Percentiles rank a stretch among this genome's conserved stretches.
Evolutionary conservation across 2,888 invertebrate genomes (phyloP).

Genomic region (Watsonalla binaria): DNA sequence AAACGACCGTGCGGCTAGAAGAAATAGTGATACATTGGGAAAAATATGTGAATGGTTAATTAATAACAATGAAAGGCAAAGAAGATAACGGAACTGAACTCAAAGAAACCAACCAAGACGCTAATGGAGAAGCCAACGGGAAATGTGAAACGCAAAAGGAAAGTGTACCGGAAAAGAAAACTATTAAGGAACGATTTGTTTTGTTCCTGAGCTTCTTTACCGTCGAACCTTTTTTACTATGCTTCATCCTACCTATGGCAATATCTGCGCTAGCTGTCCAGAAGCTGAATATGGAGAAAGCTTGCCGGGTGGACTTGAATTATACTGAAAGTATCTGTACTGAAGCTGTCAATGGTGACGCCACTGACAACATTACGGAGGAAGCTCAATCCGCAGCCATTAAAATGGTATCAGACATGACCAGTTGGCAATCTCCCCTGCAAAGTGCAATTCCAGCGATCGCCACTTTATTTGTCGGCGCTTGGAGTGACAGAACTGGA

Average conservation of each 20-base stretch:
- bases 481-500: slow-evolving; percentile 81
- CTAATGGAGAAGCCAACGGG: slow-evolving; percentile 14
- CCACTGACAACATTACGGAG: slow-evolving; percentile 41
- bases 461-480: slow-evolving; percentile 78
- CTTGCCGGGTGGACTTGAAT: slow-evolving; percentile 73
- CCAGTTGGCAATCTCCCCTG: slow-evolving; percentile 74
- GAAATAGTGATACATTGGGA: background rate
- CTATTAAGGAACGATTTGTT: slow-evolving; percentile 22
- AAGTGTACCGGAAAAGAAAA: slow-evolving; percentile 13
- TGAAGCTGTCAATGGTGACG: slow-evolving; percentile 48
- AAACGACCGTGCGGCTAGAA: slow-evolving; percentile 19
- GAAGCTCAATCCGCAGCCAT: slow-evolving; percentile 60
- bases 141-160: slow-evolving; percentile 12
- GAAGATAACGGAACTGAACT: slow-evolving; percentile 26
- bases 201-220: slow-evolving; percentile 63
- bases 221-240: slow-evolving; percentile 82
- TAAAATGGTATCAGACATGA: slow-evolving; percentile 69
- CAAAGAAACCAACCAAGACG: slow-evolving; percentile 8
- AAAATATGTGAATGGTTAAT: slow-evolving; percentile 11
- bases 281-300: slow-evolving; percentile 77
- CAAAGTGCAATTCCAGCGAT: slow-evolving; percentile 77
- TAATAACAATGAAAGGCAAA: slow-evolving; percentile 27
- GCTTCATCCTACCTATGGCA: slow-evolving; percentile 80
- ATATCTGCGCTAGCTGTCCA: slow-evolving; percentile 78
- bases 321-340: slow-evolving; percentile 71